Conservation (phyloP, 1,140 invertebrate genomes). For the Drosophila bocqueti region DNA sequence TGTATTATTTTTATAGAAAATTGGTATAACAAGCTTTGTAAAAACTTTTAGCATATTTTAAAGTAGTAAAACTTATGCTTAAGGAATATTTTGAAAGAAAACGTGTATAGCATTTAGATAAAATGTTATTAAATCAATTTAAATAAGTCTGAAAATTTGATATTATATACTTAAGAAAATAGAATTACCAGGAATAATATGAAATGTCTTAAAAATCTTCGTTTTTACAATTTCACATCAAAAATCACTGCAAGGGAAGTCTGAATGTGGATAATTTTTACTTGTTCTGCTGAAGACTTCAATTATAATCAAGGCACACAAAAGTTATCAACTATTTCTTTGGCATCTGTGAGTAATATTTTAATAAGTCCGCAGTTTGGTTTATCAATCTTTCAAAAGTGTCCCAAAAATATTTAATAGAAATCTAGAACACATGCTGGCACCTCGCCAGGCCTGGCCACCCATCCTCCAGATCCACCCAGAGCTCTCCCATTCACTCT, state of each 20-base stretch:
- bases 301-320: rapidly evolving
- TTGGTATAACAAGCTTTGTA: not conserved
- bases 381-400: constrained; percentile 14
- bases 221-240: too few relatives aligned
- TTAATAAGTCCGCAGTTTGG: not conserved
- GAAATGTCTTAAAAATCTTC: too few relatives aligned
- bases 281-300: not conserved
- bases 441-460: constrained; percentile 27
- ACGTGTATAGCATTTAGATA: too few relatives aligned
- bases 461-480: constrained; percentile 16
- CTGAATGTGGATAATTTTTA: too few relatives aligned
- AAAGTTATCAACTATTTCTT: not conserved
- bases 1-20: not conserved
- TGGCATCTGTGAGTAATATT: not conserved
- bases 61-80: too few relatives aligned
- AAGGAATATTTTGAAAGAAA: too few relatives aligned
- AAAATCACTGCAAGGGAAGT: too few relatives aligned
- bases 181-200: too few relatives aligned
- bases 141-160: too few relatives aligned
- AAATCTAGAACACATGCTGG: constrained; percentile 37
- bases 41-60: not conserved
- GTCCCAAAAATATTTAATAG: constrained; percentile 1
- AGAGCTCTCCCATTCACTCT: not conserved
- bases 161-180: too few relatives aligned
- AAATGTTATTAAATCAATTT: too few relatives aligned